Conservation (phyloP, 2,797 vertebrate species). For the Pogonophryne albipinna region DNA sequence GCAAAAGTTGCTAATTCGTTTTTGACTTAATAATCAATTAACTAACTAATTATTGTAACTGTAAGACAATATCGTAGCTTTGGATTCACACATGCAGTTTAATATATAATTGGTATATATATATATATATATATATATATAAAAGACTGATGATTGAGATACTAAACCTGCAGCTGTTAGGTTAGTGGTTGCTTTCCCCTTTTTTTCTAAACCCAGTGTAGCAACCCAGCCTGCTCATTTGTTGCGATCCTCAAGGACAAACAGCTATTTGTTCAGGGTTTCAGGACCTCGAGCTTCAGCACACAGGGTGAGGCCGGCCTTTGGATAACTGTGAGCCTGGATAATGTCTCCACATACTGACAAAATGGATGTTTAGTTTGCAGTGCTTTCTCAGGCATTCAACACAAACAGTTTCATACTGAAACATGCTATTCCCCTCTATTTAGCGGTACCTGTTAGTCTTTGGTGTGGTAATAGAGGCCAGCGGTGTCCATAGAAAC, state of each 20-base stretch:
- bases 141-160: conserved; percentile 23
- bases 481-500: conserved; percentile 39
- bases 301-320: conserved; percentile 43
- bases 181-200: conserved; percentile 27
- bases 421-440: conserved; percentile 19
- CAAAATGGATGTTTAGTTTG: conserved; percentile 32
- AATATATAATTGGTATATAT: background rate
- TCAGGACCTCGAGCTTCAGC: conserved; percentile 40
- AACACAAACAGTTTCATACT: conserved; percentile 13
- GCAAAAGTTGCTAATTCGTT: background rate
- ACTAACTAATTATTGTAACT: background rate
- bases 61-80: background rate
- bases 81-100: background rate
- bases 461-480: conserved; percentile 37
- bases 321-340: conserved; percentile 40
- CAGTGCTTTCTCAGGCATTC: conserved; percentile 19
- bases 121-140: background rate
- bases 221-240: conserved; percentile 53
- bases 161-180: conserved; percentile 44
- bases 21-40: background rate
- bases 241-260: conserved; percentile 72
- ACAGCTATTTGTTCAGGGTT: conserved; percentile 68
- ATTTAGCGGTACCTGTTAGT: conserved; percentile 29
- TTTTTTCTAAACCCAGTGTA: conserved; percentile 38
- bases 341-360: conserved; percentile 30